Conservation (phyloP, 2,797 vertebrate genomes). For the Fistularia tabacaria region DNA sequence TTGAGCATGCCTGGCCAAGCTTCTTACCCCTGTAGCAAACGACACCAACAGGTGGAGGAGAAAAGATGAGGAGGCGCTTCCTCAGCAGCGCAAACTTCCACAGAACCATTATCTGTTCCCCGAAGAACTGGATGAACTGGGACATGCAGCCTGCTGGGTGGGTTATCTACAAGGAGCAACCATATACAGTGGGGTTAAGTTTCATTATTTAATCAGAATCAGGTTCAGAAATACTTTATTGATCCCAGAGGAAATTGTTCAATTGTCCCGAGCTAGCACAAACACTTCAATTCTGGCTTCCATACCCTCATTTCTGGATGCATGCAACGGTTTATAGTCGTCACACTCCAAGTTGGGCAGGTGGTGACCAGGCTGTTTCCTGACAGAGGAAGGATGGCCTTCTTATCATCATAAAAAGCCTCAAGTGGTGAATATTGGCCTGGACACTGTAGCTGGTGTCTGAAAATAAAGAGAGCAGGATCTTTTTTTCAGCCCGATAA, state of each 20-base stretch:
- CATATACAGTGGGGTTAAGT: background rate
- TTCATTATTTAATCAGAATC: too few species aligned
- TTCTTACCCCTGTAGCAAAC: constrained; percentile 96
- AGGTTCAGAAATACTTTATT: too few species aligned
- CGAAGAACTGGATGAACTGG: constrained; percentile 98
- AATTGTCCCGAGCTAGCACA: too few species aligned
- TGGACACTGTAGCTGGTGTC: constrained; percentile 93
- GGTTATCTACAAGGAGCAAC: constrained; percentile 82
- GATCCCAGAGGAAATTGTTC: too few species aligned
- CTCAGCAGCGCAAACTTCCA: constrained; percentile 97
- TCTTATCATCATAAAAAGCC: constrained; percentile 98
- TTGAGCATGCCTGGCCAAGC: background rate
- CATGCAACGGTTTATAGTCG: constrained; percentile 92
- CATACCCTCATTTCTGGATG: constrained; percentile 98
- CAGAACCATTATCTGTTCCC: constrained; percentile 95
- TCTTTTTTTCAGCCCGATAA: too few species aligned
- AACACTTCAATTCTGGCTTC: background rate
- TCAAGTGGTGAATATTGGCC: constrained; percentile 96
- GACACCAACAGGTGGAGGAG: constrained; percentile 93
- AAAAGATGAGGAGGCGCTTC: constrained; percentile 96
- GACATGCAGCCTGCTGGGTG: constrained; percentile 99
- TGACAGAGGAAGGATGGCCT: constrained; percentile 83
- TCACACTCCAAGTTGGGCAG: constrained; percentile 85
- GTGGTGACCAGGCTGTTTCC: constrained; percentile 77
- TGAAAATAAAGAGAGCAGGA: constrained; percentile 45